phyloP scores from a whole-genome alignment of 2,888 invertebrate genomes.

The Ctena decussata region DNA sequence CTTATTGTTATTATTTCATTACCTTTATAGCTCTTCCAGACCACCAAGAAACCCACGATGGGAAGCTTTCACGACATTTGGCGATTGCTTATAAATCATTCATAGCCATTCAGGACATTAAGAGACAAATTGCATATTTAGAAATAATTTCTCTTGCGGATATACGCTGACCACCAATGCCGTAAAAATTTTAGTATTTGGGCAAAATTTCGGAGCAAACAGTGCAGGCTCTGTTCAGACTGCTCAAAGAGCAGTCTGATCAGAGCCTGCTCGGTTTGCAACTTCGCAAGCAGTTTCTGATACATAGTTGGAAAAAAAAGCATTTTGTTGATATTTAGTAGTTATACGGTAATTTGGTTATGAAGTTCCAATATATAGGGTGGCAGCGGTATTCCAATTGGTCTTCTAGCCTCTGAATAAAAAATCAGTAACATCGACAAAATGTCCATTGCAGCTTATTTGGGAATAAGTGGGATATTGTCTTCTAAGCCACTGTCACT shows the following conservation, averaged over 20 bases:
- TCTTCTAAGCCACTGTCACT: not conserved
- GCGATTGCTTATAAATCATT: slow-evolving; percentile 9
- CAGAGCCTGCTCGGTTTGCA: no score
- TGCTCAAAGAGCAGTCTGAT: no score
- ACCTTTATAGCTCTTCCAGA: not conserved
- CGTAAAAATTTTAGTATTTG: no score
- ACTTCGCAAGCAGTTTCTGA: no score
- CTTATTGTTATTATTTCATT: slow-evolving; percentile 9
- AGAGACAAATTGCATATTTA: slow-evolving; percentile 14
- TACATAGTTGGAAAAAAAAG: no score
- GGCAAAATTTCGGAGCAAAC: no score
- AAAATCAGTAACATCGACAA: not conserved
- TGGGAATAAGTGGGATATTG: not conserved
- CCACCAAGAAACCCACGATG: not conserved
- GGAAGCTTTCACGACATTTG: slow-evolving; percentile 7
- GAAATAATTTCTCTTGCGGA: not conserved
- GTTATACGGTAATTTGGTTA: no score
- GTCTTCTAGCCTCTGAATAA: not conserved
- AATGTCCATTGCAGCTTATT: not conserved
- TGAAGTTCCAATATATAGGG: no score
- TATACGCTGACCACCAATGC: not conserved
- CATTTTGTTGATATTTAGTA: no score
- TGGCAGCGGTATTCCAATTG: not conserved
- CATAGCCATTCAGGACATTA: not conserved
- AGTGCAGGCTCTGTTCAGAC: no score